phyloP scores from a whole-genome alignment of 2,888 invertebrate species.

The Aporophyla lueneburgensis region DNA sequence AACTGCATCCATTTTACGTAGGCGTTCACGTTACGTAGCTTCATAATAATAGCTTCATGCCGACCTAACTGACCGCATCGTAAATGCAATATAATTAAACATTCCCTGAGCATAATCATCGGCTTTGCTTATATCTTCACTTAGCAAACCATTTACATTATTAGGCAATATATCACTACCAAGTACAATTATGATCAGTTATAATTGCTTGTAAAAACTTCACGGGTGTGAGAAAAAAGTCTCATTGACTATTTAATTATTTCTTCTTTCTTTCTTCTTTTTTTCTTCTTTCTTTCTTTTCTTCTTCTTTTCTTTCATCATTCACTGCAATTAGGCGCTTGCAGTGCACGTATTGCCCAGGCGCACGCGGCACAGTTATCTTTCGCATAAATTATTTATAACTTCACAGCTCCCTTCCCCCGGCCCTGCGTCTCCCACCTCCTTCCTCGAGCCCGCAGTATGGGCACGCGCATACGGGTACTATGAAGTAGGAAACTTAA shows the following conservation, averaged over 20 bases:
- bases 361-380: slow-evolving; percentile 81
- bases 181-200: slow-evolving; percentile 64
- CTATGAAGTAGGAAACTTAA: slow-evolving; percentile 77
- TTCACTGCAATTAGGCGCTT: slow-evolving; percentile 64
- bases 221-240: slow-evolving; percentile 72
- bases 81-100: slow-evolving; percentile 5
- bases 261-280: too few relatives aligned
- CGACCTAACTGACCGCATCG: not conserved
- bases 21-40: not conserved
- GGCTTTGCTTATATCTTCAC: slow-evolving; percentile 20
- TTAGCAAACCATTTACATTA: slow-evolving; percentile 43
- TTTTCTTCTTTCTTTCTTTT: too few relatives aligned
- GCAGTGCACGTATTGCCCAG: slow-evolving; percentile 70
- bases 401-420: slow-evolving; percentile 70
- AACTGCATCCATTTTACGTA: not conserved
- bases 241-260: slow-evolving; percentile 76
- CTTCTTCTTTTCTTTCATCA: too few relatives aligned
- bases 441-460: slow-evolving; percentile 49
- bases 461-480: slow-evolving; percentile 78
- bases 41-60: slow-evolving; percentile 3
- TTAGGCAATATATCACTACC: slow-evolving; percentile 60
- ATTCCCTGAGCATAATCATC: slow-evolving; percentile 22
- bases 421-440: slow-evolving; percentile 34
- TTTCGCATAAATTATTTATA: slow-evolving; percentile 81
- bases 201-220: slow-evolving; percentile 69